phyloP scores from a whole-genome alignment of 2,113 vertebrate genomes.

The Machaerirhynchus nigripectus region DNA sequence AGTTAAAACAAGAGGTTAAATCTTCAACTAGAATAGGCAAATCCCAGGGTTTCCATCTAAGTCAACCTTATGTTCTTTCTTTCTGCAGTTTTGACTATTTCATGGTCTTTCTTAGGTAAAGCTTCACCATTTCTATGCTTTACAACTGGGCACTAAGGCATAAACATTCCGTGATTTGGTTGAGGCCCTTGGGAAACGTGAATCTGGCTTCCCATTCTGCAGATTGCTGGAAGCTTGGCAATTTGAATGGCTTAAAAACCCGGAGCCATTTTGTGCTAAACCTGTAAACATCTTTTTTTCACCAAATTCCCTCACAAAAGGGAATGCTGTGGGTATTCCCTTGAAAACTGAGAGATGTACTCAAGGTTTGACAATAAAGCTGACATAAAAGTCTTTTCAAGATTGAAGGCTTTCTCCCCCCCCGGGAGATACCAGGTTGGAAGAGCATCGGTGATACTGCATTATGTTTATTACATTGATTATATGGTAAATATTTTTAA shows the following conservation, averaged over 20 bases:
- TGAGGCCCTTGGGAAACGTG: not conserved
- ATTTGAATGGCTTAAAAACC: not conserved
- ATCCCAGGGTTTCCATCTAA: not conserved
- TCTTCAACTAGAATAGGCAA: not conserved
- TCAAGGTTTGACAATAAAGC: not conserved
- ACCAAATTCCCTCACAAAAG: not conserved
- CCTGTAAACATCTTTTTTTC: not conserved
- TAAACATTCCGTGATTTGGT: not conserved
- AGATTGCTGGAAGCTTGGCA: not conserved
- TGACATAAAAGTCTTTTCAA: not conserved
- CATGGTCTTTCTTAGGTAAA: not conserved
- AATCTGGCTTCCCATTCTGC: not conserved
- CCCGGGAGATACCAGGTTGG: not conserved
- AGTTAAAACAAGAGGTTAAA: not conserved
- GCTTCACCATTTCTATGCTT: not conserved
- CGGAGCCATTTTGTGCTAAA: not conserved
- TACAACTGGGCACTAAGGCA: not conserved
- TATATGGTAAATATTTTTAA: constrained; percentile 40
- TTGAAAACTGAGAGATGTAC: not conserved
- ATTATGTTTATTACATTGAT: constrained; percentile 61
- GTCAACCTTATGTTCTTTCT: not conserved
- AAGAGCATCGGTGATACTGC: not conserved
- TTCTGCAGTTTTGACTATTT: not conserved
- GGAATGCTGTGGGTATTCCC: not conserved
- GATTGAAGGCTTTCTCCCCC: not conserved